Base-by-base conservation (phyloP, 2,888 invertebrate species). In the Formica aserva region DNA sequence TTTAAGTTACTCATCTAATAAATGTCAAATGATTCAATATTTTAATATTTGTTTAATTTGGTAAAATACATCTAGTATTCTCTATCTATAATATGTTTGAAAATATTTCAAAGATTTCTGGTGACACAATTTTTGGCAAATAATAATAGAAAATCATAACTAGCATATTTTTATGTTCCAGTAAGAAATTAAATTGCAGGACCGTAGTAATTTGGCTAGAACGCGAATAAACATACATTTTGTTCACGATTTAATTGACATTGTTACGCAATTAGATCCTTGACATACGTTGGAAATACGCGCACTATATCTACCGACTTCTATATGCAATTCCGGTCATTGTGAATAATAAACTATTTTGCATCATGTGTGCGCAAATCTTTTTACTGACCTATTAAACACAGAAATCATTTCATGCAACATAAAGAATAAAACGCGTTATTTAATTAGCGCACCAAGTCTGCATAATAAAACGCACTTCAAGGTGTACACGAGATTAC, bases 141-240 rank as follows among this genome's bases (percentile, higher is more conserved):
- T 45, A 55, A 22, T 52, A 69, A 57, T 65, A 57, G 26, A 41
- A 15, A 71, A 22, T 29, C 57, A 65, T 69, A 55, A 71, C 41
- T 32, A 55, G 11, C 41, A 26, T 2, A 32, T 35, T 66, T 22
- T 1, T 78, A 13, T 32, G 71, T 78, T 78, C 60, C 35, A 22
- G 41, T 60, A 71, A 78, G 74, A 52, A 52, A 78, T 32, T 72
- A 60, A 78, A 72, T 78, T 72, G 78, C 74, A 22, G 74, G 74
- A 29, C 74, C 22, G 41, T 71, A 82, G 55, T 62, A 69, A 72
- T 71, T 75, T 65, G 55, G 75, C 81, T 45, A n/a, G 69, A 76
- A 65, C 26, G 75, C 76, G 76, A 75, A 86, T 88, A 88, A 88
- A 88, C 69, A 82, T 87, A 67, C 82, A 80, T 85, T 86, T 90